Percentiles rank a stretch among this genome's conserved stretches.
phyloP scores from a whole-genome alignment of 2,888 invertebrate genomes.

The Danaus chrysippus region DNA sequence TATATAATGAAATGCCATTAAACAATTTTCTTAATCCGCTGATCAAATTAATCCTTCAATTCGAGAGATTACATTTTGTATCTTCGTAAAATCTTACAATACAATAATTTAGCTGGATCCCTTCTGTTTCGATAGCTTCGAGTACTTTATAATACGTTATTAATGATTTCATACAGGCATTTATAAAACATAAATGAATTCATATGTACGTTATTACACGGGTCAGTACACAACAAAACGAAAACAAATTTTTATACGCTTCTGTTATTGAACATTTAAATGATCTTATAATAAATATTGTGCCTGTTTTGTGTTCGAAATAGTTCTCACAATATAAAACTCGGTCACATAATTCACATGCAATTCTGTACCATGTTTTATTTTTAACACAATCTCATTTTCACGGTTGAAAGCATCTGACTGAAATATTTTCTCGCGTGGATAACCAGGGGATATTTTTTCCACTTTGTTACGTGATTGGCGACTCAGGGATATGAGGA shows the following conservation, averaged over 20 bases:
- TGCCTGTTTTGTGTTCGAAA: not conserved
- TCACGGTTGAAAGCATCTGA: constrained; percentile 29
- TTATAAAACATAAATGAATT: not conserved
- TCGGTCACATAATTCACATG: constrained; percentile 16
- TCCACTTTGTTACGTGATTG: constrained; percentile 24
- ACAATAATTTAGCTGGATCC: not conserved
- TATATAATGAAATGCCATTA: not conserved
- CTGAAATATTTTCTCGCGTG: constrained; percentile 33
- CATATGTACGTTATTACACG: not conserved
- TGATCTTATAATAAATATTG: not conserved
- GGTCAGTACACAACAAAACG: not conserved
- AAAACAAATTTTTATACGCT: not conserved
- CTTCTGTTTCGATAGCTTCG: not conserved
- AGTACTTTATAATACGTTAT: constrained; percentile 1
- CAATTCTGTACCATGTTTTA: constrained; percentile 28
- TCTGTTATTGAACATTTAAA: not conserved
- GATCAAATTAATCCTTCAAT: not conserved
- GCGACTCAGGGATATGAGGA: constrained; percentile 15
- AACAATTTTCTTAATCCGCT: not conserved
- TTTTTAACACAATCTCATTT: constrained; percentile 34
- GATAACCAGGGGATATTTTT: constrained; percentile 27
- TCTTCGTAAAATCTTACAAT: not conserved
- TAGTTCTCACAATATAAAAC: constrained; percentile 3
- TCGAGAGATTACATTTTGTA: constrained; percentile 1
- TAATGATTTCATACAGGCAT: not conserved